A percentile compares a stretch with the other conserved stretches of the same genome.
These are phyloP conservation scores for Drosophila cardini DNA, from an alignment of 1,140 invertebrate genomes.

Conservation along the genomic window DNA sequence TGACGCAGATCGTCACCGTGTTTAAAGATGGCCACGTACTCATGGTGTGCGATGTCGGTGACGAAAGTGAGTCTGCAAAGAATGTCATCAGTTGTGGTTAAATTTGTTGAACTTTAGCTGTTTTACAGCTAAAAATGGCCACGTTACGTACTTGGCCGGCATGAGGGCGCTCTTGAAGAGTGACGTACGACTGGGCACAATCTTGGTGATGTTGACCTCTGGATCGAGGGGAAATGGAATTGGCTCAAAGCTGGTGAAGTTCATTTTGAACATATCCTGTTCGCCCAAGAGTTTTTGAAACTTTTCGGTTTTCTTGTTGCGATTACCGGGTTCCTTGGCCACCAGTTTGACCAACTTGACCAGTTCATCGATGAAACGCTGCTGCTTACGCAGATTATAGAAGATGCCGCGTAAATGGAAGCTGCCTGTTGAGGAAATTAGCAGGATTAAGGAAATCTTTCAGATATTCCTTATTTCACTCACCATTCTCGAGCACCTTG, in stretches of 20 bases:
- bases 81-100: no score
- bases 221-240: constrained; percentile 98
- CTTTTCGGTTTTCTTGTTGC: constrained; percentile 96
- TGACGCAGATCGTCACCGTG: constrained; percentile 99
- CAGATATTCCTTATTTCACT: constrained; percentile 6
- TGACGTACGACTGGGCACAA: constrained; percentile 94
- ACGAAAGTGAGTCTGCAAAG: constrained; percentile 91
- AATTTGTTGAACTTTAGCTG: no score
- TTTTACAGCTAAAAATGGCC: no score
- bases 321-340: constrained; percentile 95
- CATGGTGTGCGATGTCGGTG: constrained; percentile 89
- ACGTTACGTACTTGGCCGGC: constrained; percentile 91
- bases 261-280: constrained; percentile 92
- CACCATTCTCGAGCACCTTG: constrained; percentile 87
- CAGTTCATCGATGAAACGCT: constrained; percentile 95
- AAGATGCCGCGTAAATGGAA: constrained; percentile 87
- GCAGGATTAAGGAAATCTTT: not conserved
- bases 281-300: constrained; percentile 93
- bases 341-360: constrained; percentile 96
- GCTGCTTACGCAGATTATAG: constrained; percentile 92
- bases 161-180: constrained; percentile 99
- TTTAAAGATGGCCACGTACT: constrained; percentile 99
- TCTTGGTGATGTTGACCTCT: constrained; percentile 94
- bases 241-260: constrained; percentile 96
- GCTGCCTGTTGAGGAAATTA: constrained; percentile 48